Base-by-base conservation (phyloP, 1,140 invertebrate genomes). In the Halictus rubicundus region DNA sequence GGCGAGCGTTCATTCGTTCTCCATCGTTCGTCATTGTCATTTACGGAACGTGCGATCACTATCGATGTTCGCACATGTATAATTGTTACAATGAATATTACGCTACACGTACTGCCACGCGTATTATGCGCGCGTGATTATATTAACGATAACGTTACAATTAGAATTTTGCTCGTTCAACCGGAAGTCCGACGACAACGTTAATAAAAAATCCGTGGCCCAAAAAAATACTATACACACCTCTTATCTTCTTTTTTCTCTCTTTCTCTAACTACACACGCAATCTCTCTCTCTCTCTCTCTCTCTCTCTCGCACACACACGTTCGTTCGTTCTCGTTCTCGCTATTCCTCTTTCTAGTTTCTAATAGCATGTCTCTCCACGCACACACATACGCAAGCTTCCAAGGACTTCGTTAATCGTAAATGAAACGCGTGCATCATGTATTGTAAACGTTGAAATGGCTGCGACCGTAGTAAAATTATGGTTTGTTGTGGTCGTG, bases 201-300 rank as follows among this genome's bases (percentile, higher is more conserved):
- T 78, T 71, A 72, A 78, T 72, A 32, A 78, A 72, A 78, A 72
- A 57, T 64, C 59, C 49, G 27, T 25, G 66, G 76, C 46, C 46
- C 76, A 77, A 60, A 72, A 78, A 78, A 78, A 78, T 78, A 78
- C 69, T 78, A 72, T 72, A 46, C 76, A 64, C 37, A 42, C 66
- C 37, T 77, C n/a, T 74, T n/a, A 8, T 12, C 39, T 52, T 16
- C 23, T 42, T 66, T 68, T 16, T 1, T 27, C 32, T 54, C 49
- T 12, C 37, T 68, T 60, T 46, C 42, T 70, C 52, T 42, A 52
- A 37, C n/a, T 69, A 59, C 63, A 77, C 49, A 49, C 32, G 16
- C 66, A 42, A 14, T 46, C n/a, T 10, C n/a, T 25, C 14, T 66
- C n/a, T 46, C 37, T 39, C 12, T n/a, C 46, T 25, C 21, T 52